phyloP scores from a whole-genome alignment of 1,140 invertebrate genomes.

The Melanaphis sacchari region DNA sequence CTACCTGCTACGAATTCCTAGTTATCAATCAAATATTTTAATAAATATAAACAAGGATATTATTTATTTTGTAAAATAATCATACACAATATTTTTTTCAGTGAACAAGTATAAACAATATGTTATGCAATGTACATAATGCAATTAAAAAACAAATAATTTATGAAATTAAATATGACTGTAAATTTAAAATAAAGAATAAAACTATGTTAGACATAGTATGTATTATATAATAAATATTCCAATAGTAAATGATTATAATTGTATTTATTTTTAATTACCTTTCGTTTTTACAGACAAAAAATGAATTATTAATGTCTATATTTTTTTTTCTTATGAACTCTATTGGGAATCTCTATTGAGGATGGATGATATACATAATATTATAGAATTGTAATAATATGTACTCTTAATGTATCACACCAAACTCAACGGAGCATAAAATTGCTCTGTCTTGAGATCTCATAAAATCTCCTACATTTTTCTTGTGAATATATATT shows the following conservation, averaged over 20 bases:
- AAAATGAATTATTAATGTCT: not conserved
- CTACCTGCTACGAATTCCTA: too few species aligned
- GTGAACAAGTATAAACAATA: too few species aligned
- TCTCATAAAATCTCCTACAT: not conserved
- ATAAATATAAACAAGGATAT: too few species aligned
- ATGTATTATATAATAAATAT: not conserved
- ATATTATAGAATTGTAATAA: not conserved
- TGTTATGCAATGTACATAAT: too few species aligned
- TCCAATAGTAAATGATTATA: not conserved
- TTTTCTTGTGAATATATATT: not conserved
- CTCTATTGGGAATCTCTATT: not conserved
- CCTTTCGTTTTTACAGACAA: not conserved
- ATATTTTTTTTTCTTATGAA: not conserved
- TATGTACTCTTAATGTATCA: not conserved
- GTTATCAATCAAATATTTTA: too few species aligned
- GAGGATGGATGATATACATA: not conserved
- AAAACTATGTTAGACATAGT: not conserved
- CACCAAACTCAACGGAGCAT: not conserved
- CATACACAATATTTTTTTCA: too few species aligned
- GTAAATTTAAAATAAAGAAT: not conserved
- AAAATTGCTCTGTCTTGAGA: not conserved
- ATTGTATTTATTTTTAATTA: constrained; percentile 22
- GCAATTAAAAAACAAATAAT: not conserved
- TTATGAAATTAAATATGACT: too few species aligned
- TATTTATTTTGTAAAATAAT: too few species aligned